A percentile compares a stretch with the other conserved stretches of the same genome.
Evolutionary conservation across 2,888 invertebrate species (phyloP).

Genomic region (Synanthedon formicaeformis): DNA sequence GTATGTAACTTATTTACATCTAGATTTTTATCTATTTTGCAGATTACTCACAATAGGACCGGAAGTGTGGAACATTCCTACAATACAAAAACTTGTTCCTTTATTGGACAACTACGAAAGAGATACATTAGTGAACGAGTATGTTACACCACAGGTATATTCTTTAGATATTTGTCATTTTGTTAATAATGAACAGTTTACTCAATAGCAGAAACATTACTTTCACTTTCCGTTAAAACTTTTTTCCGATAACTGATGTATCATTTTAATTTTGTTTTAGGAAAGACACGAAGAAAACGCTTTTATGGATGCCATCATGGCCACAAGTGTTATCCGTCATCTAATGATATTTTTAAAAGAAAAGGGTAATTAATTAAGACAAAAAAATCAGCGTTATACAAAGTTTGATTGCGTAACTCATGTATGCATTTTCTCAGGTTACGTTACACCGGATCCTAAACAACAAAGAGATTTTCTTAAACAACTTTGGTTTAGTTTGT

Average conservation of each 20-base stretch:
- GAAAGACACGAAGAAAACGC: slow-evolving; percentile 83
- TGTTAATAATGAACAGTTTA: too few relatives aligned
- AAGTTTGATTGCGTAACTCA: not conserved
- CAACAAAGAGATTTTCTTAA: slow-evolving; percentile 80
- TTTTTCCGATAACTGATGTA: not conserved
- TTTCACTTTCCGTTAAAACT: too few relatives aligned
- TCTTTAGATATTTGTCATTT: not conserved
- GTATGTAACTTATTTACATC: too few relatives aligned
- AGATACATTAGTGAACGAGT: slow-evolving; percentile 79
- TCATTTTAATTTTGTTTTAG: slow-evolving; percentile 22
- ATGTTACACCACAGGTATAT: slow-evolving; percentile 74
- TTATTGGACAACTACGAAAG: slow-evolving; percentile 90
- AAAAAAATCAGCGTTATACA: not conserved
- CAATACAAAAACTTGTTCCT: slow-evolving; percentile 78
- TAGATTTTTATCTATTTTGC: slow-evolving; percentile 4
- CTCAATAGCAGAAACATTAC: too few relatives aligned
- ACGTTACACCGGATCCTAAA: slow-evolving; percentile 73
- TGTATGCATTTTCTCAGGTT: slow-evolving; percentile 42
- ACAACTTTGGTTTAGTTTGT: slow-evolving; percentile 84
- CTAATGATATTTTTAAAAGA: slow-evolving; percentile 76
- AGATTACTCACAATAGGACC: slow-evolving; percentile 77
- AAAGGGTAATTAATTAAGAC: slow-evolving; percentile 46
- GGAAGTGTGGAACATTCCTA: slow-evolving; percentile 75
- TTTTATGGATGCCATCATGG: slow-evolving; percentile 82
- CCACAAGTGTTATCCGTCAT: slow-evolving; percentile 80